Evolutionary conservation across 2,888 invertebrate species (phyloP), one percentile per base, ranked within the genome.

Genomic region (Xestia ashworthii): DNA sequence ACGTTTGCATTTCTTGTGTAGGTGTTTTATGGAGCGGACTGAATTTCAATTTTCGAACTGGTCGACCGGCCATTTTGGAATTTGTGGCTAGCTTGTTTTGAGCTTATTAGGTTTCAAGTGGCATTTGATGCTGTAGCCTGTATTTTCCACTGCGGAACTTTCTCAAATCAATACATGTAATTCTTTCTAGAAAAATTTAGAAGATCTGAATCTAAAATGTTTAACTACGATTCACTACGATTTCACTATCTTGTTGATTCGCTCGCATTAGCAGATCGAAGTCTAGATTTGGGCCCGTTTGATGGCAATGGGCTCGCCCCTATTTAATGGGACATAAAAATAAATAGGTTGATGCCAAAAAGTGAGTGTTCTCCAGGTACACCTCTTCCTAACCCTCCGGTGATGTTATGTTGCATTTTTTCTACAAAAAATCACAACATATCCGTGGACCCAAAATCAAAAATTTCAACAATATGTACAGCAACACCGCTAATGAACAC

Each of bases 401-500:
- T 9, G 8, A 16, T 8, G 3, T 19, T 16, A 32, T 60, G 4
- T 60, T 32, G 19, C 60, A 0, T 16, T 65, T 65, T 65, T n/a
- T n/a, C 44, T 14, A 16, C 8, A 16, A 16, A 41, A 14, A 44
- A 50, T n/a, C 11, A 16, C 0, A 14, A 44, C 70, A 77, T 6
- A 68, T 1, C 69, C 14, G 2, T 16, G 22, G 12, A 70, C n/a
- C 32, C 3, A 65, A 67, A 80, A 41, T 64, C 67, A 73, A 77
- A 80, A 80, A 64, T 60, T 11, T 74, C 68, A 75, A 87, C 81
- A 86, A 80, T 71, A 79, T 70, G 64, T 38, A 76, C 78, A 79
- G 44, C 32, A 80, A 83, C 65, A 22, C 82, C 41, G 77, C 87
- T 90, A 92, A 92, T 93, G 91, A 92, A 89, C 90, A 87, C 76